Evolutionary conservation across 2,888 invertebrate species (phyloP).

Genomic region (Amphipoea lucens): DNA sequence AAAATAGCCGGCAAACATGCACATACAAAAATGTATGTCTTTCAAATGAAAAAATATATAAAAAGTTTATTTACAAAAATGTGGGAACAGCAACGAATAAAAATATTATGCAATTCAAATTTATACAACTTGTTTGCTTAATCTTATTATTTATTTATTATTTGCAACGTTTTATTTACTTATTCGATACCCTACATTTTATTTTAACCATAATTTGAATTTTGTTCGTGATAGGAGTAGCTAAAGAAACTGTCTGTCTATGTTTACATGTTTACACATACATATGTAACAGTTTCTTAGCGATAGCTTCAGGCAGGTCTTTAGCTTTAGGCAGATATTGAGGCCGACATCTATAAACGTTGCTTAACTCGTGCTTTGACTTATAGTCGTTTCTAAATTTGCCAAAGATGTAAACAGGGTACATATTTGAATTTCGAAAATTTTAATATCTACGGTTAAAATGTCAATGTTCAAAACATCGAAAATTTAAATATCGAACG

Average conservation of each 20-base stretch:
- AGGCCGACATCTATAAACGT: background rate
- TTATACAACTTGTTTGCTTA: background rate
- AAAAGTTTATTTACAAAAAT: conserved; percentile 35
- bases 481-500: too few relatives aligned
- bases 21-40: background rate
- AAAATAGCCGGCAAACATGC: conserved; percentile 8
- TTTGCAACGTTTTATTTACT: background rate
- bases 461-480: too few relatives aligned
- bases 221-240: background rate
- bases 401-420: too few relatives aligned
- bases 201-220: too few relatives aligned
- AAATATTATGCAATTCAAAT: conserved; percentile 19
- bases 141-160: background rate
- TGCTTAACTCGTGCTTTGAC: too few relatives aligned
- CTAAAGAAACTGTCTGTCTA: background rate
- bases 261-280: too few relatives aligned
- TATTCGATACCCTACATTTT: background rate
- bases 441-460: too few relatives aligned
- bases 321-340: background rate
- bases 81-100: background rate
- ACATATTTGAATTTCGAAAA: too few relatives aligned
- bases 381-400: too few relatives aligned
- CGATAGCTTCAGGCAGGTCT: too few relatives aligned
- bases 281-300: too few relatives aligned
- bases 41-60: conserved; percentile 36